Conservation (phyloP, 2,888 invertebrate species). For the Mesorhabditis spiculigera region DNA sequence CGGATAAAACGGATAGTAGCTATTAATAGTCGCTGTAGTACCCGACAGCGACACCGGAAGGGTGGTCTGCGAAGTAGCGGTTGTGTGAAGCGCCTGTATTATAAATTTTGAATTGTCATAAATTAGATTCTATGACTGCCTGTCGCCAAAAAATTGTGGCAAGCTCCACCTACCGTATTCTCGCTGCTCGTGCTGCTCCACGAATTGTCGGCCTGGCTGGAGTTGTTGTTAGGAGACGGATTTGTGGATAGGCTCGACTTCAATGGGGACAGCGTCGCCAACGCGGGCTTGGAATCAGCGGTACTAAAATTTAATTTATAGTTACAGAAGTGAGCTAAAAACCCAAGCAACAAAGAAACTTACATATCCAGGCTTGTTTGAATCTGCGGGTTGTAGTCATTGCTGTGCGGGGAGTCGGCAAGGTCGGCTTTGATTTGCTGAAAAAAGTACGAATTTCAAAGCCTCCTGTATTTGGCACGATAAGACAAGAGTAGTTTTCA, state of each 20-base stretch:
- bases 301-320: neutral
- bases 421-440: neutral
- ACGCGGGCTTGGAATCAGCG: slow-evolving; percentile 6
- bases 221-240: neutral
- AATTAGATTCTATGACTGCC: too few relatives aligned
- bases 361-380: neutral
- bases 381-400: neutral
- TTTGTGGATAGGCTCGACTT: slow-evolving; percentile 7
- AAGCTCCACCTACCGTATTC: neutral
- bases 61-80: neutral
- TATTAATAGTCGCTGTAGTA: neutral
- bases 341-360: slow-evolving; percentile 5
- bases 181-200: slow-evolving; percentile 3
- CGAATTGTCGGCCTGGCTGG: neutral
- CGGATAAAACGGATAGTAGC: neutral
- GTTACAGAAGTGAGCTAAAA: neutral
- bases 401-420: slow-evolving; percentile 7
- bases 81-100: neutral
- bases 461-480: neutral
- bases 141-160: too few relatives aligned
- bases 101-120: too few relatives aligned
- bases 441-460: neutral
- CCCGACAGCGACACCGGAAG: neutral
- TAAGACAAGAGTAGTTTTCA: neutral
- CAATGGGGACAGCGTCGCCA: slow-evolving; percentile 21